Base-by-base conservation (phyloP, 2,113 vertebrate genomes). In the Barbus barbus region DNA sequence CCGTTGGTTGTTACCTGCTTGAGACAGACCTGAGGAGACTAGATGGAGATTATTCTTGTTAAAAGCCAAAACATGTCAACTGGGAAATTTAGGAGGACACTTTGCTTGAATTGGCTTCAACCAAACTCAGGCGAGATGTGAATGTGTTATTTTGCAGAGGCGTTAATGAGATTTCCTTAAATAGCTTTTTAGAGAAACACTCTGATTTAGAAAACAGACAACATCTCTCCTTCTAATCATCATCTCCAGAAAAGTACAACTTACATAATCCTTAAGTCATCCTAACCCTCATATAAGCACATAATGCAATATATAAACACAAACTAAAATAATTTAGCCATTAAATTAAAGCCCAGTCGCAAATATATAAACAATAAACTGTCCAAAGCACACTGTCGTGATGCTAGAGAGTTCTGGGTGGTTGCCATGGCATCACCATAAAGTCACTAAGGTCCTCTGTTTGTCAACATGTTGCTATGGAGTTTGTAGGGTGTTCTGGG, bases 81-180 rank as follows among this genome's bases (percentile, higher is more conserved):
- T 11, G 63, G 14, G 65, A 85, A 61, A 71, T 63, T 33, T 7
- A 56, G 33, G 28, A 71, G 80, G 80, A 82, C 80, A 81, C 69
- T 73, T 85, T 61, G 78, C 38, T 56, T 71, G 80, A 82, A 82
- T 82, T 82, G 80, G 65, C 31, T 82, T 36, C 22, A 71, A 71
- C 63, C 63, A 3, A 65, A 84, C 72, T 72, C 48, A 82, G 76
- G 33, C 60, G 51, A 82, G 73, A 85, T 67, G 78, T 38, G 77
- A 60, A 78, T 86, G 67, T 85, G 82, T 86, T 82, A 82, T 83
- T 86, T 86, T 78, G 67, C 73, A 31, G 78, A 81, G 75, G 63
- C 53, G 81, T 73, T 86, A 81, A 88, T 85, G 82, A 84, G 85
- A 84, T 86, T 81, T 82, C 85, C 31, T 36, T 76, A 77, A 83